phyloP scores from a whole-genome alignment of 1,140 invertebrate genomes.

The Cataglyphis hispanica region DNA sequence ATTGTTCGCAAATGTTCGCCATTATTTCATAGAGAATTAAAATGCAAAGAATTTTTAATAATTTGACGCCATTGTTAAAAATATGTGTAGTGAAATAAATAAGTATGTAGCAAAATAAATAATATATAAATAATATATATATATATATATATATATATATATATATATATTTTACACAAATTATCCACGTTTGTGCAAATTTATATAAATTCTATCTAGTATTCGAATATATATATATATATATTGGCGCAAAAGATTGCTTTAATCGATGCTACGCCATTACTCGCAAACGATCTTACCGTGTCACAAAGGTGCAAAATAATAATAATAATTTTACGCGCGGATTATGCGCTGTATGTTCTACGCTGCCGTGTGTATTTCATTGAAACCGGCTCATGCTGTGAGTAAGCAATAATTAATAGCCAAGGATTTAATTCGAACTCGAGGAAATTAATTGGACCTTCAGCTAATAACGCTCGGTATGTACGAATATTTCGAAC shows the following conservation, averaged over 20 bases:
- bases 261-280: slow-evolving; percentile 15
- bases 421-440: slow-evolving; percentile 42
- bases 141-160: no score
- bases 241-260: not conserved
- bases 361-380: slow-evolving; percentile 57
- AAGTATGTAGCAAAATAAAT: no score
- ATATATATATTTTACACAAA: not conserved
- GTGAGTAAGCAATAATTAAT: slow-evolving; percentile 63
- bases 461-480: slow-evolving; percentile 52
- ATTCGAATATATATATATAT: not conserved
- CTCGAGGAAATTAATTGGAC: slow-evolving; percentile 21
- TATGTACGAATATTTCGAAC: slow-evolving; percentile 34
- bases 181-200: not conserved
- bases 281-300: slow-evolving; percentile 39
- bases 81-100: not conserved
- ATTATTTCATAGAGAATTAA: slow-evolving; percentile 10
- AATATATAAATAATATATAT: no score
- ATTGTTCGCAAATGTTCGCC: not conserved
- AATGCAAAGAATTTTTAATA: slow-evolving; percentile 8
- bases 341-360: slow-evolving; percentile 13
- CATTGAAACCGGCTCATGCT: slow-evolving; percentile 64
- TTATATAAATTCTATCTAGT: not conserved
- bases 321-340: slow-evolving; percentile 31
- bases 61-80: not conserved
- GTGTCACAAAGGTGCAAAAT: slow-evolving; percentile 30